A percentile compares a stretch with the other conserved stretches of the same genome.
Evolutionary conservation across 2,113 vertebrate genomes (phyloP).

Genomic region (Brevimyrus niger): DNA sequence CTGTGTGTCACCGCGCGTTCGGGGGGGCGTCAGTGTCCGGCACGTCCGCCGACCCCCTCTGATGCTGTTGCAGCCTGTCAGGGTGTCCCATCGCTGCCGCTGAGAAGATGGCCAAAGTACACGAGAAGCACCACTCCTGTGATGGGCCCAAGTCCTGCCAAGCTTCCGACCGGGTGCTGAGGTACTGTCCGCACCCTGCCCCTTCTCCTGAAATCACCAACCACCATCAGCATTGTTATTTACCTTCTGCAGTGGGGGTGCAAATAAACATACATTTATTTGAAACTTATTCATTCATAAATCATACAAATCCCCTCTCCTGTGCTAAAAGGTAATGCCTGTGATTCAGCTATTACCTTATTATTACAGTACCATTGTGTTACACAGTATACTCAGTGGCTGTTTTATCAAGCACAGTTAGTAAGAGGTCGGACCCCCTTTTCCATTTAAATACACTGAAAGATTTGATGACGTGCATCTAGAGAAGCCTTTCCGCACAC

Average conservation of each 20-base stretch:
- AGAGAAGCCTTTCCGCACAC: background rate
- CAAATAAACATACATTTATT: background rate
- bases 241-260: background rate
- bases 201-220: background rate
- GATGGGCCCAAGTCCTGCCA: conserved; percentile 87
- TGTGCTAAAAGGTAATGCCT: background rate
- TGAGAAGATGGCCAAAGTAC: conserved; percentile 95
- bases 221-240: background rate
- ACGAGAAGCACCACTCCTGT: conserved; percentile 84
- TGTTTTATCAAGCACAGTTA: background rate
- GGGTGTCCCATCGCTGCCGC: conserved; percentile 96
- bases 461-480: background rate
- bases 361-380: background rate
- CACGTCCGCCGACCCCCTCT: conserved; percentile 23
- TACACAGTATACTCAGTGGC: background rate
- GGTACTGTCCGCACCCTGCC: conserved; percentile 59
- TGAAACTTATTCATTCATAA: background rate
- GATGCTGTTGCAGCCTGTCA: conserved; percentile 79
- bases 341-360: background rate
- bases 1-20: background rate
- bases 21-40: background rate
- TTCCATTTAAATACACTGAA: background rate
- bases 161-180: conserved; percentile 94
- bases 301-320: background rate
- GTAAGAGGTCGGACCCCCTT: background rate